phyloP scores from a whole-genome alignment of 2,113 vertebrate genomes.

The Dunckerocampus dactyliophorus region DNA sequence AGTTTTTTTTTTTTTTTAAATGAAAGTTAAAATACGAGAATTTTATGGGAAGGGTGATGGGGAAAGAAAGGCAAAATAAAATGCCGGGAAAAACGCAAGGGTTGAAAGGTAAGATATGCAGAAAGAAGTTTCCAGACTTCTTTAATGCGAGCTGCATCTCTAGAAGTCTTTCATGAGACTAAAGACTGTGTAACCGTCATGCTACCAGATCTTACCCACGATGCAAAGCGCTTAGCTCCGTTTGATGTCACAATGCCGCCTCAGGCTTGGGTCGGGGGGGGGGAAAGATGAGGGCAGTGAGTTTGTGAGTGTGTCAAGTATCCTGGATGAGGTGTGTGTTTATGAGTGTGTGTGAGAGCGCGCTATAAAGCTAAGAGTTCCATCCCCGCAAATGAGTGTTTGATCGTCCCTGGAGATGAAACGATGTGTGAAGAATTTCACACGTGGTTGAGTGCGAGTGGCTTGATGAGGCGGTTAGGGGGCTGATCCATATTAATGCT shows the following conservation, averaged over 20 bases:
- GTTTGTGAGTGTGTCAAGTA: constrained; percentile 52
- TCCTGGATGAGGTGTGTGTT: constrained; percentile 26
- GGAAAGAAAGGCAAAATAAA: too few relatives aligned
- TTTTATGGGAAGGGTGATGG: too few relatives aligned
- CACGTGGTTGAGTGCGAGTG: constrained; percentile 63
- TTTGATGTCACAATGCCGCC: constrained; percentile 72
- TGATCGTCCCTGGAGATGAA: constrained; percentile 72
- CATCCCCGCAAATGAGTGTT: constrained; percentile 62
- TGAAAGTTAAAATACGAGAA: too few relatives aligned
- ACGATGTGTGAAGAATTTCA: constrained; percentile 66
- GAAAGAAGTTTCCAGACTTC: constrained; percentile 57
- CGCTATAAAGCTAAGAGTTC: constrained; percentile 41
- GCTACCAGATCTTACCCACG: constrained; percentile 71
- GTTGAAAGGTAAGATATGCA: constrained; percentile 8
- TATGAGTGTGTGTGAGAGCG: constrained; percentile 12
- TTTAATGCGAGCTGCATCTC: constrained; percentile 62
- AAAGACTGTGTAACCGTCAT: constrained; percentile 69
- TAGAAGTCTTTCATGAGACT: constrained; percentile 71
- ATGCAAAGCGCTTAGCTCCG: constrained; percentile 70
- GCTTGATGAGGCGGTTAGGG: constrained; percentile 59
- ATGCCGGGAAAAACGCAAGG: too few relatives aligned
- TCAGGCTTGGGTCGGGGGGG: constrained; percentile 53
- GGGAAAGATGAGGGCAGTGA: constrained; percentile 54
- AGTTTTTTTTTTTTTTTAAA: too few relatives aligned
- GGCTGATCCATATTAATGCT: constrained; percentile 69